Base-by-base conservation (phyloP, 2,113 vertebrate species). In the Barnardius zonarius region DNA sequence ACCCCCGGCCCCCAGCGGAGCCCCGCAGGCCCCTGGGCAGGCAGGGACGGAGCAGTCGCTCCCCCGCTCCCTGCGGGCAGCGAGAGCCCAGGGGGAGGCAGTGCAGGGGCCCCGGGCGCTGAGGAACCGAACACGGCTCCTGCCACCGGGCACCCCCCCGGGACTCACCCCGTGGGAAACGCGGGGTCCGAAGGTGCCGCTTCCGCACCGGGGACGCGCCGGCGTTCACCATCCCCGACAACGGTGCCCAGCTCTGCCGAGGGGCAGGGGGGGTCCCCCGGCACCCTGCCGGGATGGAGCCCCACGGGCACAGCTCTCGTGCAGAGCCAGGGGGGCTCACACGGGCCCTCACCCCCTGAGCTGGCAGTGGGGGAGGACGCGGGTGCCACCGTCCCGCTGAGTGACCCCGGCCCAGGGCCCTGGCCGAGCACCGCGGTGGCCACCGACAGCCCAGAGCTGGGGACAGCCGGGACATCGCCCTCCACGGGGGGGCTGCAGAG, bases 171-270 rank as follows among this genome's bases (percentile, higher is more conserved):
- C 11, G 30, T 2, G 3, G 55, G 52, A 73, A 72, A 5, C 1
- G 52, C 0, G 31, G 35, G 0, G 0, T 59, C 55, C 23, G 23
- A 43, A 62, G n/a, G 55, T 67, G 54, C 49, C 51, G 12, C 2
- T 0, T 5, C 37, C 2, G 1, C 0, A 0, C 35, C 10, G n/a
- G 72, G 61, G 33, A 27, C 27, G 1, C 35, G 17, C 27, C 8
- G 0, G 0, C 7, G 2, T 28, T 43, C 68, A 7, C 6, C 31
- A 1, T 18, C 57, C 19, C 30, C 81, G 0, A 0, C 0, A 1
- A 27, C 2, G 0, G n/a, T 17, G 28, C 44, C 63, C 0, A 5
- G 33, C 17, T 57, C 82, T 67, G 57, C 46, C 0, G 2, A 18
- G n/a, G 69, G 33, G 27, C 57, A 17, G n/a, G 3, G 30, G 92